A percentile compares a stretch with the other conserved stretches of the same genome.
Evolutionary conservation across 2,797 vertebrate species (phyloP).

Genomic region (Artibeus lituratus): DNA sequence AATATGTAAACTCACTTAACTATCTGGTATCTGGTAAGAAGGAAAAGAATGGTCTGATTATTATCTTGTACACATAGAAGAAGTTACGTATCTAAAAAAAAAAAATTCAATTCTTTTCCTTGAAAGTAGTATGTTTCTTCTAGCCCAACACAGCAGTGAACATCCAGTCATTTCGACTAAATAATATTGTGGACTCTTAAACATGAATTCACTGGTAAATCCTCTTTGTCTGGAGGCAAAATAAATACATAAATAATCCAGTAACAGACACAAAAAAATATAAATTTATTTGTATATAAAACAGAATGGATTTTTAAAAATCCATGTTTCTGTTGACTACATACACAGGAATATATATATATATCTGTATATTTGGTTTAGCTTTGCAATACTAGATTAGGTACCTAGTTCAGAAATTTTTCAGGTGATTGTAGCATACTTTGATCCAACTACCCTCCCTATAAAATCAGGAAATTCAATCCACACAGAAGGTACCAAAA

Average conservation of each 20-base stretch:
- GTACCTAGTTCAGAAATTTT: conserved; percentile 13
- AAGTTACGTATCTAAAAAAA: conserved; percentile 19
- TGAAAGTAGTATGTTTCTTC: conserved; percentile 44
- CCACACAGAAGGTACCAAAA: conserved; percentile 41
- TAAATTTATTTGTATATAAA: conserved; percentile 35
- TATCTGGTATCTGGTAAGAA: conserved; percentile 3
- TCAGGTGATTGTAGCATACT: neutral
- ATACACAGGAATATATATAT: neutral
- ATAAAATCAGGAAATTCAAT: conserved; percentile 31
- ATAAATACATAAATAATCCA: neutral
- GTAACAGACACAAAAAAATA: conserved; percentile 52
- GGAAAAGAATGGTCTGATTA: conserved; percentile 45
- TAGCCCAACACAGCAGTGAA: conserved; percentile 49
- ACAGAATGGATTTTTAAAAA: conserved; percentile 49
- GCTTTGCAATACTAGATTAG: conserved; percentile 1
- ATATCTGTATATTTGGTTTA: neutral
- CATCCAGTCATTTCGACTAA: conserved; percentile 60
- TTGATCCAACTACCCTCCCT: conserved; percentile 1
- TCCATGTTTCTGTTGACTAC: conserved; percentile 35
- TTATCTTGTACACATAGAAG: conserved; percentile 12
- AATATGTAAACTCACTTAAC: conserved; percentile 49
- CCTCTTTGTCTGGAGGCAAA: conserved; percentile 20
- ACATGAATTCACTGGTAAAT: conserved; percentile 48
- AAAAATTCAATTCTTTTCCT: conserved; percentile 46
- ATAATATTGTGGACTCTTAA: conserved; percentile 27